Base-by-base conservation (phyloP, 2,113 vertebrate species). In the Psettodes erumei region DNA sequence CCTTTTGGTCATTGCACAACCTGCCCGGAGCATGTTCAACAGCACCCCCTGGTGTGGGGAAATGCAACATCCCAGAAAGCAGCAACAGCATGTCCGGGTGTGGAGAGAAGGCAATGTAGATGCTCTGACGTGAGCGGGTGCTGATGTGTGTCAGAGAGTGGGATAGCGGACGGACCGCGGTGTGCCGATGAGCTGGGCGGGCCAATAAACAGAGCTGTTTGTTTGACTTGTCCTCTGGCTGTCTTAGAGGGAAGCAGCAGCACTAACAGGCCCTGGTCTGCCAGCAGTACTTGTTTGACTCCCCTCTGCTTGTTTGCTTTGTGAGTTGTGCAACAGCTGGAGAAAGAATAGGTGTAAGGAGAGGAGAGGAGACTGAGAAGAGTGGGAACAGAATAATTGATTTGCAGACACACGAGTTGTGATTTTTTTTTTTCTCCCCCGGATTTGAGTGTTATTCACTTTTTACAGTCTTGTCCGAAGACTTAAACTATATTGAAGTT, bases 11-110 rank as follows among this genome's bases (percentile, higher is more conserved):
- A 16, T 27, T 82, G 33, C 25, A 48, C 62, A 55, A 50, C 47
- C 69, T 35, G 13, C 54, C n/a, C 1, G 43, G 25, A 65, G 37
- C 50, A 61, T 61, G 73, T 68, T 79, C 81, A 71, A 67, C 83
- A 90, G 91, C 90, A 62, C 84, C 86, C 79, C 85, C 90, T 90
- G 79, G 66, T 91, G 90, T 47, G 51, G n/a, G 6, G 10, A 55
- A 42, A 65, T 23, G 65, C 51, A 70, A 71, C 32, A 28, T 25
- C 10, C 27, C 13, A 60, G 45, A 33, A 9, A 33, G 56, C 60
- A 58, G 10, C 42, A 65, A 27, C 10, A n/a, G n/a, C 25, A 13
- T 50, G 33, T 67, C 77, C 37, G 19, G n/a, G n/a, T n/a, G 45
- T 8, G 23, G 6, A 32, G 25, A 69, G 23, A 33, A 27, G 48